Evolutionary conservation across 2,113 vertebrate genomes (phyloP), one percentile per base, ranked within the genome.

Genomic region (Anser cygnoides): DNA sequence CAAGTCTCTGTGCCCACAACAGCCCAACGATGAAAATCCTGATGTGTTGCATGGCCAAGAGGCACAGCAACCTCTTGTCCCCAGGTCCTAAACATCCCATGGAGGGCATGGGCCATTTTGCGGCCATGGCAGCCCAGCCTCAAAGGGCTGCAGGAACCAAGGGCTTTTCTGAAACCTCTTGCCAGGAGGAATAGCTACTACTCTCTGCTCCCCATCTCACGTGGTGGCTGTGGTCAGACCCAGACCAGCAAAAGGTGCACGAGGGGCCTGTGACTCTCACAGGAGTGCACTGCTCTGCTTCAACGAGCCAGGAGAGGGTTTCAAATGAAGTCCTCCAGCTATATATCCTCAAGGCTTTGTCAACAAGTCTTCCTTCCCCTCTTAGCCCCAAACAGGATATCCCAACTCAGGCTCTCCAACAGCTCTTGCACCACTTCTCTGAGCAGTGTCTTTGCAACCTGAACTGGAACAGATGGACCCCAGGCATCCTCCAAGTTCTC

Each of bases 241-340:
- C 70, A 67, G 31, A 35, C 25, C 5, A 22, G 25, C 22, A 20
- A 76, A 72, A 65, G 13, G 33, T 0, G 0, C n/a, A 46, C 0
- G 0, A 87, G 25, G 43, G 58, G 58, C 18, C 0, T 2, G 7
- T 13, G 43, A 73, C 35, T 70, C 91, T 92, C 35, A 4, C 49
- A 35, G 17, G n/a, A 49, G 3, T 46, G 54, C 41, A 4, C 11
- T 37, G 31, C 62, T 65, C 28, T 41, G 37, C 28, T 6, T 81
- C 75, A 95, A 31, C 11, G 49, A 57, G 33, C 41, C 55, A 39
- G 11, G 37, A 63, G 21, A 71, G 9, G 31, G 33, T 13, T 52
- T 25, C 50, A 26, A 13, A 52, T 7, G 4, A 12, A 52, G 50
- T 52, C 13, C 13, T 52, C 50, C 50, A 52, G 7, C 50, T 23